These are phyloP conservation scores for Iselma pallidipennis DNA, from an alignment of 2,888 invertebrate species.

Conservation along the genomic window DNA sequence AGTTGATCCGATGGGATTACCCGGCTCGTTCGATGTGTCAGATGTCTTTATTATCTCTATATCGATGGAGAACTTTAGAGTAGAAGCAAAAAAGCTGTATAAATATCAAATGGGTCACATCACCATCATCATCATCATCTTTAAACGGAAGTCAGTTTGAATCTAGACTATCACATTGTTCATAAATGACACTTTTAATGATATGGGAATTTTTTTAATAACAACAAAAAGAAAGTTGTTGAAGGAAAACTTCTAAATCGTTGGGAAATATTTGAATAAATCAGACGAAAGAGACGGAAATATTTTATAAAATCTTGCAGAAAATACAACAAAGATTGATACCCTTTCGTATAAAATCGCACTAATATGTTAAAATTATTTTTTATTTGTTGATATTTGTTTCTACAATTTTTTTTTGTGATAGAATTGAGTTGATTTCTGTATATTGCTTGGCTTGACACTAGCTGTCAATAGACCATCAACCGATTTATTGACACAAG, in stretches of 20 bases:
- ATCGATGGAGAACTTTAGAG: not conserved
- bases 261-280: too few species aligned
- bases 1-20: not conserved
- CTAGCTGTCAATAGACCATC: slow-evolving; percentile 17
- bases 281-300: too few species aligned
- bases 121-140: too few species aligned
- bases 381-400: not conserved
- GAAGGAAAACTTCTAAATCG: too few species aligned
- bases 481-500: slow-evolving; percentile 15
- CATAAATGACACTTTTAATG: too few species aligned
- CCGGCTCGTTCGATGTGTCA: not conserved
- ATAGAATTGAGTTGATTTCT: not conserved
- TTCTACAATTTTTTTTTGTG: not conserved
- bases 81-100: too few species aligned
- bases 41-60: not conserved
- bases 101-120: too few species aligned
- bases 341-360: not conserved
- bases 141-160: too few species aligned
- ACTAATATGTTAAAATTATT: not conserved
- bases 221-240: too few species aligned
- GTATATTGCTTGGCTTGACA: slow-evolving; percentile 5
- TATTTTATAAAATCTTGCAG: too few species aligned
- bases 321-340: not conserved
- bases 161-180: too few species aligned
- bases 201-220: not conserved